Evolutionary conservation across 2,888 invertebrate species (phyloP), one percentile per base, ranked within the genome.

Genomic region (Drosophila flavopinicola): DNA sequence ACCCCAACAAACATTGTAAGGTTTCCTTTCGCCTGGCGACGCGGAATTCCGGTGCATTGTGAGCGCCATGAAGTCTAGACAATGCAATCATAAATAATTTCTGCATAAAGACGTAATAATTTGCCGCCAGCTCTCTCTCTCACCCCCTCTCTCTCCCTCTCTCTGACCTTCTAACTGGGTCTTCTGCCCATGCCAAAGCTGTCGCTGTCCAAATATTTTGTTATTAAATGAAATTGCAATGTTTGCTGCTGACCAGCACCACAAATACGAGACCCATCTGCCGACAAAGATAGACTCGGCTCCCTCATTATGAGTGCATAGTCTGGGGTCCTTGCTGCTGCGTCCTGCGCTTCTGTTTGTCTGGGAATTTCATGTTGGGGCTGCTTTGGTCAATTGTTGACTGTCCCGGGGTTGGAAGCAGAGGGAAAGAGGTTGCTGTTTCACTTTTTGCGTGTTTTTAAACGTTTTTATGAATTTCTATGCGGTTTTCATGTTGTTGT

Each of bases 41-140:
- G 73, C 80, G 80, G 85, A 80, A 80, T 80, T 85, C 79, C 83
- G 79, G 75, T 85, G 79, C 85, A 83, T 79, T 83, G 75, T 78
- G 60, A 42, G 63, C 76, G 76, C 72, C 85, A 75, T 64, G 56
- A 70, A 67, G 82, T 83, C 85, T 83, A 83, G 82, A 83, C 82
- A 83, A 85, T 75, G 70, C 83, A 79, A 83, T 83, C 82, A 83
- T 83, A 83, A 83, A 83, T 83, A 83, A 83, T 83, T 85, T 83
- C 69, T 66, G 82, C 85, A 83, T 79, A 83, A 82, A 82, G 83
- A 85, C 74, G 66, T 82, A 75, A 82, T 85, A 77, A 78, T 85
- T 85, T 85, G 74, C 65, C 47, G n/a, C 45, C 39, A 53, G 33
- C 44, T 51, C 2, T 29, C 30, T 25, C n/a, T 20, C 11, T 9